These are phyloP conservation scores for Stenurella melanura DNA, from an alignment of 2,888 invertebrate species.

Conservation along the genomic window DNA sequence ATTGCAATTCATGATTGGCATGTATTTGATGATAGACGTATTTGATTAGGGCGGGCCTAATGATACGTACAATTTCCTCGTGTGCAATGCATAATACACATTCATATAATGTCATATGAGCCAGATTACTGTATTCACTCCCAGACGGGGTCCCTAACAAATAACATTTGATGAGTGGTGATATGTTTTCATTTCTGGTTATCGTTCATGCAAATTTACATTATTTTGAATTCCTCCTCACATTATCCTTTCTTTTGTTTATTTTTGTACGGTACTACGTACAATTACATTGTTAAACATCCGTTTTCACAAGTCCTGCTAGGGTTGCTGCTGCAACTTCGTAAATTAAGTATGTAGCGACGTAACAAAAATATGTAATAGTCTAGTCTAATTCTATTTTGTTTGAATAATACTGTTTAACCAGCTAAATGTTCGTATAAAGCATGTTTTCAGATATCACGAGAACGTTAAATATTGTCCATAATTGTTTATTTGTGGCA, in stretches of 20 bases:
- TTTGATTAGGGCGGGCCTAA: conserved; percentile 72
- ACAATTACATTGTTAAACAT: conserved; percentile 29
- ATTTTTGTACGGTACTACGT: conserved; percentile 20
- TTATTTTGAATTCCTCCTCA: conserved; percentile 56
- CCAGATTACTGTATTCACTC: conserved; percentile 71
- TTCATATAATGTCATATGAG: conserved; percentile 71
- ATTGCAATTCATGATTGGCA: conserved; percentile 71
- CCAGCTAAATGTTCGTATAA: no score
- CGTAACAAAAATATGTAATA: no score
- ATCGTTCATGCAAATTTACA: conserved; percentile 69
- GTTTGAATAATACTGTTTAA: no score
- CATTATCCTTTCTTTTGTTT: conserved; percentile 37
- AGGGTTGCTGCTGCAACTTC: no score
- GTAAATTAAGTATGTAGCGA: no score
- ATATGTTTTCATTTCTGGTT: conserved; percentile 71
- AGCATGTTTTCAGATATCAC: no score
- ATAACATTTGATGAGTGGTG: conserved; percentile 71
- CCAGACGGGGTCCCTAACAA: conserved; percentile 69
- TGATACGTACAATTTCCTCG: conserved; percentile 73
- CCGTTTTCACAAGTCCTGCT: neutral
- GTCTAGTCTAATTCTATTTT: no score
- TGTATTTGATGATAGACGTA: conserved; percentile 72
- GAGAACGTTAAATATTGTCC: no score
- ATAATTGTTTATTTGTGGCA: no score
- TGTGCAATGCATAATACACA: conserved; percentile 67